Evolutionary conservation across 1,140 invertebrate genomes (phyloP).

Genomic region (Eueides isabella): DNA sequence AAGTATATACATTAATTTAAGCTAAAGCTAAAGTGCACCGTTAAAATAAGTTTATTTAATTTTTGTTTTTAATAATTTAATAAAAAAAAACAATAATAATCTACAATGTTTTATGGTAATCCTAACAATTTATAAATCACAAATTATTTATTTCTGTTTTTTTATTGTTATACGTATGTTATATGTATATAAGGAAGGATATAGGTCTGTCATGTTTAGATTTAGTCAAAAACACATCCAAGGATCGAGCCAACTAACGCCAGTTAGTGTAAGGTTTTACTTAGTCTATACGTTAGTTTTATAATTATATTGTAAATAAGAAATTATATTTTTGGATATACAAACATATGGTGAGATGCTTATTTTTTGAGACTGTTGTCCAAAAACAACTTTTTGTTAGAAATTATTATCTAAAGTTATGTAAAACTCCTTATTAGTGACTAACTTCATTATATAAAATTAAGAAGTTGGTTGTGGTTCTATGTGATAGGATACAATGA

Average conservation of each 20-base stretch:
- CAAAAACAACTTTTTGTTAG: constrained; percentile 69
- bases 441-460: background rate
- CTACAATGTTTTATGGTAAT: too few species aligned
- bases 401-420: constrained; percentile 38
- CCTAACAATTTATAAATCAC: too few species aligned
- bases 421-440: constrained; percentile 33
- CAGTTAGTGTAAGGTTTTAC: constrained; percentile 32
- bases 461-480: background rate
- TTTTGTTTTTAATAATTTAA: too few species aligned
- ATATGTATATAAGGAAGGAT: background rate
- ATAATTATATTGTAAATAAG: constrained; percentile 67
- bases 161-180: too few species aligned
- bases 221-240: constrained; percentile 38
- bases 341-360: constrained; percentile 61
- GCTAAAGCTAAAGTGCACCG: too few species aligned
- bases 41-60: too few species aligned
- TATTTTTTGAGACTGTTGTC: constrained; percentile 79
- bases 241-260: constrained; percentile 34
- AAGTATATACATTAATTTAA: too few species aligned
- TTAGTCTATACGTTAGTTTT: constrained; percentile 37
- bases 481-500: background rate
- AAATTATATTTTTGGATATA: constrained; percentile 76
- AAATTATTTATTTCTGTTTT: too few species aligned
- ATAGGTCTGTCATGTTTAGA: constrained; percentile 30
- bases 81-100: too few species aligned